Evolutionary conservation across 2,888 invertebrate genomes (phyloP), one percentile per base, ranked within the genome.

Genomic region (Metacarcinus magister): DNA sequence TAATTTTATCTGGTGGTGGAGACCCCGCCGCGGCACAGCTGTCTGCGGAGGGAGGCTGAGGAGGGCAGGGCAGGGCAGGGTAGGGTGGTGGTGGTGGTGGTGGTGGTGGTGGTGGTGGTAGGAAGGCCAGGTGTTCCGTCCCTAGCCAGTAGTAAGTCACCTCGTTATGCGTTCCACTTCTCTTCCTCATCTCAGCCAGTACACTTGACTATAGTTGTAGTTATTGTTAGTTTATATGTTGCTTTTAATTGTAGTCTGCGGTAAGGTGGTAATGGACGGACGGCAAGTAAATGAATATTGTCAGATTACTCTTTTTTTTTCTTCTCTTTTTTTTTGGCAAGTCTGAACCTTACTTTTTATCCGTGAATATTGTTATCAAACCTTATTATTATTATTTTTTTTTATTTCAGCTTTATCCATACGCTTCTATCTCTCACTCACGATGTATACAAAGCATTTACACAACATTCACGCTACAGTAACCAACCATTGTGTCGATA

Each of bases 41-140:
- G 82, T 82, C 82, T 23, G 67, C 75, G 75, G 28, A 75, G 75
- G 75, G 75, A 75, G 75, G 75, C 75, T 75, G n/a, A 75, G 75
- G 75, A 75, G 82, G 32, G 28, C 32, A 13, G 32, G 32, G 82
- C 8, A 32, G 82, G 13, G 82, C 19, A 67, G 67, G n/a, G 19
- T 13, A 19, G 19, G 67, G 7, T 19, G 67, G 67, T 13, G 67
- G 16, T 3, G 67, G 67, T 3, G 67, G 67, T 19, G n/a, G 67
- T 4, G 16, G 67, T 13, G n/a, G 23, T 19, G 23, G 16, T 4
- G 75, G 75, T 7, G 75, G 75, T n/a, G 75, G 75, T 7, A n/a
- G 75, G 75, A 16, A 7, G 82, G 82, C 32, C 82, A 82, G 82
- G 82, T 82, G 82, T 32, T 82, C 82, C 0, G 32, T 82, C 32